Evolutionary conservation across 2,888 invertebrate genomes (phyloP).

Genomic region (Belgica antarctica): DNA sequence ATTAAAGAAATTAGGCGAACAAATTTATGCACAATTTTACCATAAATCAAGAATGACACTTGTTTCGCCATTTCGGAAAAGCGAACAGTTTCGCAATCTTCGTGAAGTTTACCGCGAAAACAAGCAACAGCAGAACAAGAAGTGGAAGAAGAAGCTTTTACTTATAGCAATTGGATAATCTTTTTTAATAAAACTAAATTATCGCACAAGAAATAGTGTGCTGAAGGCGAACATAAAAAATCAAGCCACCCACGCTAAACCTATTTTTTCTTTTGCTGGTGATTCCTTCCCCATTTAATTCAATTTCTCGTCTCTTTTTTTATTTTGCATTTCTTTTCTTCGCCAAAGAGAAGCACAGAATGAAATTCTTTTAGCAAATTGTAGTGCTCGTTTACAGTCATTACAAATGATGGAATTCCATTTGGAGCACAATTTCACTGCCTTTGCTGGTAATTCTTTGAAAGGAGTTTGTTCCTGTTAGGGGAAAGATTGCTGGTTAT

Average conservation of each 20-base stretch:
- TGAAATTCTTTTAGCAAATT: constrained; percentile 25
- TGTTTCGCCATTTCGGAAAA: constrained; percentile 14
- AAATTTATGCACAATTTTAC: constrained; percentile 35
- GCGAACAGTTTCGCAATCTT: neutral
- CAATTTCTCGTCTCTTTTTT: constrained; percentile 5
- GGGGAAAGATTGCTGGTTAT: no score
- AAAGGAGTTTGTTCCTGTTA: no score
- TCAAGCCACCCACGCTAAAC: constrained; percentile 1
- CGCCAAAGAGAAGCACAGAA: neutral
- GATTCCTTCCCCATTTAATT: constrained; percentile 19
- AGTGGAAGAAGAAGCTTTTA: neutral
- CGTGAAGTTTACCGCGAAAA: constrained; percentile 2
- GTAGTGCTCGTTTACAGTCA: constrained; percentile 30
- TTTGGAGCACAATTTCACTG: neutral
- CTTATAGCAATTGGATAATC: constrained; percentile 26
- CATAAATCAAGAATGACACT: constrained; percentile 40
- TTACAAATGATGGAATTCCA: neutral
- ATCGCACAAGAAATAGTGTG: no score
- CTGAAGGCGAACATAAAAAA: no score
- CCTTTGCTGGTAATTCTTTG: no score
- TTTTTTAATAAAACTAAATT: constrained; percentile 27
- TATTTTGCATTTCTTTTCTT: constrained; percentile 11
- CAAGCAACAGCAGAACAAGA: neutral
- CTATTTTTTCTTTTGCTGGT: neutral
- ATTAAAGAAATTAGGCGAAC: constrained; percentile 41